phyloP scores from a whole-genome alignment of 2,888 invertebrate species.

The Globia sparganii region DNA sequence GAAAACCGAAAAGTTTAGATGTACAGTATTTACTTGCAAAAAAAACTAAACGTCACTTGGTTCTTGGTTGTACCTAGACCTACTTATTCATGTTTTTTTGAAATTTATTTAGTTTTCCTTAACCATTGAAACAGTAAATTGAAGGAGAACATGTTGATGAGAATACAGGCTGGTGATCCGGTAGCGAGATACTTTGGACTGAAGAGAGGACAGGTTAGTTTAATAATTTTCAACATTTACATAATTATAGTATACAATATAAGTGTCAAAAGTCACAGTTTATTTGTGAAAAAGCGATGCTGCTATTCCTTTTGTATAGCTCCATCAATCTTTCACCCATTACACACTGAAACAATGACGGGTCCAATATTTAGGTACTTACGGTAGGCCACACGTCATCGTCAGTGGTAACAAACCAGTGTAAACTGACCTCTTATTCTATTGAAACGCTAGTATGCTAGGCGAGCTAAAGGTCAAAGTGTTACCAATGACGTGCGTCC shows the following conservation, averaged over 20 bases:
- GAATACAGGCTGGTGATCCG: conserved; percentile 99
- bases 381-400: too few relatives aligned
- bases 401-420: too few relatives aligned
- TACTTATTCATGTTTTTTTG: background rate
- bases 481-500: too few relatives aligned
- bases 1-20: too few relatives aligned
- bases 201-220: conserved; percentile 97
- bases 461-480: too few relatives aligned
- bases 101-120: conserved; percentile 67
- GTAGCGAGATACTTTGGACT: conserved; percentile 99
- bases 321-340: background rate
- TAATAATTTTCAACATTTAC: background rate
- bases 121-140: conserved; percentile 93
- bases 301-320: background rate
- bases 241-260: background rate
- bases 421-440: too few relatives aligned
- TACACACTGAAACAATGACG: background rate
- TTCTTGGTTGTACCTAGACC: too few relatives aligned
- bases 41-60: too few relatives aligned
- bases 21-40: too few relatives aligned
- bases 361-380: background rate
- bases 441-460: too few relatives aligned
- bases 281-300: background rate
- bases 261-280: background rate
- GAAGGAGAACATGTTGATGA: conserved; percentile 99